phyloP scores from a whole-genome alignment of 2,888 invertebrate genomes.

The Dasypogon diadema region DNA sequence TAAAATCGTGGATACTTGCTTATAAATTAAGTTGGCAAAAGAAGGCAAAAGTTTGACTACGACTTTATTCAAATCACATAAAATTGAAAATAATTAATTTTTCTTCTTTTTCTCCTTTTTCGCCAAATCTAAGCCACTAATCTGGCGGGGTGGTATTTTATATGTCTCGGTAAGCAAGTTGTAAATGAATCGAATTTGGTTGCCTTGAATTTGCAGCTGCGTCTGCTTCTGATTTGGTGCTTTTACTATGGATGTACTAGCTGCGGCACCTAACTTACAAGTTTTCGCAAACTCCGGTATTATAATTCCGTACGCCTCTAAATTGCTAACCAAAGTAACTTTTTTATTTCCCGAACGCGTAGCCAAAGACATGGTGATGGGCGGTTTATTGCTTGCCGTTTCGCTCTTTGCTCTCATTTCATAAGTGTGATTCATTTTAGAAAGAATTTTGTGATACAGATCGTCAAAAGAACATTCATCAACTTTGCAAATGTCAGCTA shows the following conservation, averaged over 20 bases:
- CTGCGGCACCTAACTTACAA: constrained; percentile 88
- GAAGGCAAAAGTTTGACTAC: too few relatives aligned
- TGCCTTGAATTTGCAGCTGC: constrained; percentile 90
- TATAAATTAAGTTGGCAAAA: too few relatives aligned
- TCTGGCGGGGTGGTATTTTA: constrained; percentile 67
- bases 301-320: constrained; percentile 88
- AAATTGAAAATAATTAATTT: constrained; percentile 3
- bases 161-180: constrained; percentile 67
- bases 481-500: constrained; percentile 62
- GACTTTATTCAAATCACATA: too few relatives aligned
- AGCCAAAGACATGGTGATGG: constrained; percentile 81
- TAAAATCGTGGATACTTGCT: too few relatives aligned
- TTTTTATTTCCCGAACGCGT: constrained; percentile 90
- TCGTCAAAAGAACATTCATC: constrained; percentile 75
- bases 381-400: constrained; percentile 76
- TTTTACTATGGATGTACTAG: constrained; percentile 84
- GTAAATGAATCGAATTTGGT: constrained; percentile 76
- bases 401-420: constrained; percentile 67
- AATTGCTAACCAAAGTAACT: constrained; percentile 90
- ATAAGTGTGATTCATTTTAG: constrained; percentile 73
- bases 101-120: constrained; percentile 61
- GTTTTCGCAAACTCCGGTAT: constrained; percentile 82
- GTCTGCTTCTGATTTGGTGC: constrained; percentile 78
- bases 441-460: constrained; percentile 74
- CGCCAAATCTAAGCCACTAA: constrained; percentile 66